Evolutionary conservation across 2,888 invertebrate species (phyloP), one percentile per base, ranked within the genome.

Genomic region (Prosapia bicincta): DNA sequence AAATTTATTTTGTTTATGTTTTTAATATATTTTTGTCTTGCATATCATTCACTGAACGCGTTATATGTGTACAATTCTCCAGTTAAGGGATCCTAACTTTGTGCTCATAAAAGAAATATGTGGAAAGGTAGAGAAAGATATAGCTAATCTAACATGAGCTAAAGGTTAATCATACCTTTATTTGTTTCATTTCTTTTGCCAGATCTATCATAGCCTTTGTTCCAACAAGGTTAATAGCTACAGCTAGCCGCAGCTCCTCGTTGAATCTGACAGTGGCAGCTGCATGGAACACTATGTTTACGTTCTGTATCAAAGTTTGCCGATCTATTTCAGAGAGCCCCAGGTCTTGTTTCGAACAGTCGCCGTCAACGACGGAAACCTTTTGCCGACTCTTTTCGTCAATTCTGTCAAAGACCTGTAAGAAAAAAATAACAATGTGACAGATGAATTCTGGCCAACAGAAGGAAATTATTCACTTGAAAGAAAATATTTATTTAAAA

Each of bases 181-280:
- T 32, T 25, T 78, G 71, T 20, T 38, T 65, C 77, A 78, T 78
- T 30, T 72, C 73, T 13, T 74, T 54, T 10, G 76, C 77, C 23
- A 78, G 43, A 20, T 71, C 70, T 20, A 78, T 20, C 23, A 76
- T 54, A 23, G 73, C 77, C 38, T 72, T 71, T 23, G 76, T 76
- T 26, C 75, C 76, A 10, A 66, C 24, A 24, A 78, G 70, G 66
- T 78, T 78, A 26, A 77, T 78, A 1, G 75, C 43, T 1, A 76
- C 71, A 3, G 78, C 78, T 20, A 74, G n/a, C 13, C 67, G 24
- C 1, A 78, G 72, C 9, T 76, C 72, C 38, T 78, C 77, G 38
- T 78, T 76, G 66, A 79, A 79, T 32, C 76, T 69, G 13, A 78
- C 78, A 20, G 78, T 79, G 30, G 79, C 79, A 0, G 79, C 79